Conservation (phyloP, 2,797 vertebrate genomes). For the Alectoris magna region DNA sequence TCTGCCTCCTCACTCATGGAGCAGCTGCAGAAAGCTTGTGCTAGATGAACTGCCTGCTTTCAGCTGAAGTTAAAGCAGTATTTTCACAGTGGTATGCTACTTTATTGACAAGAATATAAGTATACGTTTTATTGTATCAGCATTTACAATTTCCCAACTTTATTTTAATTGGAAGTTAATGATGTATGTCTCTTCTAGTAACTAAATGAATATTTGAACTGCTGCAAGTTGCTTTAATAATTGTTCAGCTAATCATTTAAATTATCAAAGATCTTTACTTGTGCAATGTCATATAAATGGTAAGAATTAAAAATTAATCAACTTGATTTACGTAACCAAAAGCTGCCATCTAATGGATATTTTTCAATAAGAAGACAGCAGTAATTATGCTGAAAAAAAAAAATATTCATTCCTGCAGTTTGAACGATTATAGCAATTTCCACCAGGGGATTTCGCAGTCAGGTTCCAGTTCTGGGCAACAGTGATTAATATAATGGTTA, state of each 20-base stretch:
- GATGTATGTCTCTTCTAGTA: conserved; percentile 76
- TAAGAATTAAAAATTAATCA: conserved; percentile 98
- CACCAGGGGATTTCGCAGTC: conserved; percentile 97
- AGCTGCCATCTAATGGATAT: conserved; percentile 93
- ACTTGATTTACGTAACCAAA: conserved; percentile 94
- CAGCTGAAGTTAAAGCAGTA: background rate
- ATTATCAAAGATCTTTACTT: conserved; percentile 94
- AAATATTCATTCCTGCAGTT: conserved; percentile 95
- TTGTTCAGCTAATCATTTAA: conserved; percentile 93
- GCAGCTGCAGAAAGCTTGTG: background rate
- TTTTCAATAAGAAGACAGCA: conserved; percentile 97
- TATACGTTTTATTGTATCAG: conserved; percentile 59
- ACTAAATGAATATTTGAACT: conserved; percentile 88
- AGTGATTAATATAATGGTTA: conserved; percentile 97
- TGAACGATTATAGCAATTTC: conserved; percentile 99
- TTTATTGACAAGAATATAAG: conserved; percentile 3
- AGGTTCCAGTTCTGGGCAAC: conserved; percentile 95
- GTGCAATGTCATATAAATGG: conserved; percentile 83
- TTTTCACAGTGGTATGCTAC: background rate
- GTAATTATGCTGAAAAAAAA: conserved; percentile 94
- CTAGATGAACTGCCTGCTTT: background rate
- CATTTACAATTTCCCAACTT: conserved; percentile 70
- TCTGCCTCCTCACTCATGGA: background rate
- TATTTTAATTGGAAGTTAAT: conserved; percentile 81
- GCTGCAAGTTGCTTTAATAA: conserved; percentile 85